phyloP scores from a whole-genome alignment of 2,888 invertebrate species.

The Harpagoxenus sublaevis region DNA sequence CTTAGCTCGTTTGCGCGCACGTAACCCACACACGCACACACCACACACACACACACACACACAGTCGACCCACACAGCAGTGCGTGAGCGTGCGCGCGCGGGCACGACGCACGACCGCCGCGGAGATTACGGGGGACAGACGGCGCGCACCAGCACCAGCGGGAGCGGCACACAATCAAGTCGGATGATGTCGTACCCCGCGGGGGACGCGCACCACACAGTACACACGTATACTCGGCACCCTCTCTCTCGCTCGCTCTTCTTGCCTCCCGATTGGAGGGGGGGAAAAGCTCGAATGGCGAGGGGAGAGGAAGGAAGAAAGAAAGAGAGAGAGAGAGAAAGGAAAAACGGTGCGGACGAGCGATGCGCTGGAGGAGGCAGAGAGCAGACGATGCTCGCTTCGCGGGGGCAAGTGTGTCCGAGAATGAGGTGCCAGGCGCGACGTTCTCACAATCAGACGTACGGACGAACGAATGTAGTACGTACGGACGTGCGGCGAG shows the following conservation, averaged over 20 bases:
- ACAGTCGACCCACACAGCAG: background rate
- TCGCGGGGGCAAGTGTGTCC: constrained; percentile 68
- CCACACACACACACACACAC: background rate
- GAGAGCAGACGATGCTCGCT: constrained; percentile 63
- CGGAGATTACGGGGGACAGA: background rate
- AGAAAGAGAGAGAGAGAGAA: constrained; percentile 38
- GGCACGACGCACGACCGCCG: background rate
- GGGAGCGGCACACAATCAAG: background rate
- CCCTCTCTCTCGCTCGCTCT: background rate
- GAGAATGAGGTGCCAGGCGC: constrained; percentile 56
- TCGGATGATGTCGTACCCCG: background rate
- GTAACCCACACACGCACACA: constrained; percentile 60
- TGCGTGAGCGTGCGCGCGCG: background rate
- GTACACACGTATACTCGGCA: too few relatives aligned
- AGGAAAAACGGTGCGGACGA: constrained; percentile 33
- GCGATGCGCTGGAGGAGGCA: constrained; percentile 32
- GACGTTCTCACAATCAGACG: background rate
- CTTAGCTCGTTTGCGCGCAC: constrained; percentile 77
- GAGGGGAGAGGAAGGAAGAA: background rate
- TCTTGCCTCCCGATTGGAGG: background rate
- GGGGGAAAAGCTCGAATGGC: background rate
- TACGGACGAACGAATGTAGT: background rate
- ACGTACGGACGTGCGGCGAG: too few relatives aligned
- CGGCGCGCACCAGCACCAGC: constrained; percentile 7
- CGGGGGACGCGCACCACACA: background rate